Percentiles rank a stretch among this genome's conserved stretches.
Evolutionary conservation across 2,888 invertebrate species (phyloP).

Genomic region (Nemotelus nigrinus): DNA sequence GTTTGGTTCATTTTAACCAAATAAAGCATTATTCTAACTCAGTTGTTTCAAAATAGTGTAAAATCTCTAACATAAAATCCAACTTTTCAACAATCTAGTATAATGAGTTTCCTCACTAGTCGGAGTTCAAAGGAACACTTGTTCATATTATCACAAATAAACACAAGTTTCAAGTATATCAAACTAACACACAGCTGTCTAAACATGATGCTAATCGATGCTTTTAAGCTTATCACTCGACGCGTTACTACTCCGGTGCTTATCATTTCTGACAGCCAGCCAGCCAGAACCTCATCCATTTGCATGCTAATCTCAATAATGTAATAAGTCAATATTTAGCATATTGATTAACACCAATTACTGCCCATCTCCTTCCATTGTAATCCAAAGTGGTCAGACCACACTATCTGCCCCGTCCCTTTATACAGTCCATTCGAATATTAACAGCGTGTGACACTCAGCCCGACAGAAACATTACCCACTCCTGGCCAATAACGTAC

Average conservation of each 20-base stretch:
- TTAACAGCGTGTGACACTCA: neutral
- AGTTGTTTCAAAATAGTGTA: too few species aligned
- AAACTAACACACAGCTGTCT: too few species aligned
- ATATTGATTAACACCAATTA: constrained; percentile 39
- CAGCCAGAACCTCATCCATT: constrained; percentile 14
- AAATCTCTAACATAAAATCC: too few species aligned
- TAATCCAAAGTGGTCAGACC: neutral
- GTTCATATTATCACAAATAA: too few species aligned
- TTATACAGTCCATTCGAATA: neutral
- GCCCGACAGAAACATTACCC: neutral
- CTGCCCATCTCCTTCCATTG: neutral
- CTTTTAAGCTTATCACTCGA: neutral
- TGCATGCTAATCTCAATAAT: constrained; percentile 29
- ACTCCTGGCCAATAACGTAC: too few species aligned
- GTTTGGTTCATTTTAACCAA: too few species aligned
- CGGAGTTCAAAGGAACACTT: too few species aligned
- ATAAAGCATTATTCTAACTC: too few species aligned
- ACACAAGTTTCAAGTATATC: too few species aligned
- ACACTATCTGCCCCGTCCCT: neutral
- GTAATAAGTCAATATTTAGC: constrained; percentile 38
- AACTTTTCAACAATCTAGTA: too few species aligned
- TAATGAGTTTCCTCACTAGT: too few species aligned
- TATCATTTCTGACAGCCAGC: constrained; percentile 9
- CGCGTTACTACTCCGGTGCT: neutral
- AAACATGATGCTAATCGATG: too few species aligned